Evolutionary conservation across 1,140 invertebrate species (phyloP).

Genomic region (Apis florea): DNA sequence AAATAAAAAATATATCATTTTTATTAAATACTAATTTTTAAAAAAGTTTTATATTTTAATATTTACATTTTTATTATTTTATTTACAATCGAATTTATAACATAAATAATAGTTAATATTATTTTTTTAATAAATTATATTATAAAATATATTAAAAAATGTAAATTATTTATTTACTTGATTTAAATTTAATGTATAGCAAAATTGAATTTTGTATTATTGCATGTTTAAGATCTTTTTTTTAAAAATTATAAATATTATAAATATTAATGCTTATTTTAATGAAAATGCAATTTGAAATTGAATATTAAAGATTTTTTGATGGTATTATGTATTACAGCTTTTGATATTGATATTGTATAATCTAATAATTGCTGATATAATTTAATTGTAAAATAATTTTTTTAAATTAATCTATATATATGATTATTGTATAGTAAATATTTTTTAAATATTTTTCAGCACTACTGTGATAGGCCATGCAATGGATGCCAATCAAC

Average conservation of each 20-base stretch:
- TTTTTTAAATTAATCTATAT: not conserved
- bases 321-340: not conserved
- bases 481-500: constrained; percentile 73
- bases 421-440: not conserved
- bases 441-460: constrained; percentile 68
- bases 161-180: not conserved
- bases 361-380: not conserved
- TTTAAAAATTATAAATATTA: constrained; percentile 9
- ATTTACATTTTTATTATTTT: too few species aligned
- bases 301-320: not conserved
- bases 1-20: not conserved
- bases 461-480: constrained; percentile 79
- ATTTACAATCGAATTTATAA: not conserved
- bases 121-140: not conserved
- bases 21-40: not conserved
- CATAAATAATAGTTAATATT: not conserved
- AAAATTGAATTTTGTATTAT: constrained; percentile 30
- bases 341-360: not conserved
- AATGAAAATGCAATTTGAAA: not conserved
- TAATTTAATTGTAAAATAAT: not conserved
- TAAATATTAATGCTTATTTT: too few species aligned
- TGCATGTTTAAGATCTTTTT: constrained; percentile 17
- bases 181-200: not conserved
- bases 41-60: not conserved
- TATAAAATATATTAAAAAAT: not conserved